These are phyloP conservation scores for Digitonthophagus gazella DNA, from an alignment of 2,888 invertebrate genomes.

Conservation along the genomic window DNA sequence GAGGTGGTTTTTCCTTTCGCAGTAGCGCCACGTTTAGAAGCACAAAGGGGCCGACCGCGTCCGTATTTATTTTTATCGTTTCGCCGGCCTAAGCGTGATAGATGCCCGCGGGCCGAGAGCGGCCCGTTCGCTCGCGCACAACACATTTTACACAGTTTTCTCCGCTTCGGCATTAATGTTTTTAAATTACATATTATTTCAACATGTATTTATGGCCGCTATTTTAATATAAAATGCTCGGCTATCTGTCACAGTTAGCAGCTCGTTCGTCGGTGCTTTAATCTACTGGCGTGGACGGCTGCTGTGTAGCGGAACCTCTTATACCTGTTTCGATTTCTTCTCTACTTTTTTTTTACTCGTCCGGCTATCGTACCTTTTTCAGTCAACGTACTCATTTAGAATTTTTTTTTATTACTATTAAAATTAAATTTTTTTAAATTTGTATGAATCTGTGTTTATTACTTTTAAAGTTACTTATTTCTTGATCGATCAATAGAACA, in stretches of 20 bases:
- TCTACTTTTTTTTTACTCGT: background rate
- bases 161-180: conserved; percentile 17
- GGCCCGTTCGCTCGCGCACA: conserved; percentile 6
- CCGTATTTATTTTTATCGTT: conserved; percentile 26
- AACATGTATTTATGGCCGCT: conserved; percentile 15
- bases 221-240: conserved; percentile 15
- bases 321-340: background rate
- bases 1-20: conserved; percentile 17
- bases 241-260: conserved; percentile 13
- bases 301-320: background rate
- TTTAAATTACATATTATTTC: conserved; percentile 16
- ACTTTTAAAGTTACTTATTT: no score
- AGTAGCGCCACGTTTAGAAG: conserved; percentile 23
- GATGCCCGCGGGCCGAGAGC: conserved; percentile 7
- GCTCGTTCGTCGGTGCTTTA: conserved; percentile 8
- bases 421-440: no score
- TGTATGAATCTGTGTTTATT: no score
- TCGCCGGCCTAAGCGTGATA: conserved; percentile 20
- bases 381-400: background rate
- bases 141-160: conserved; percentile 20
- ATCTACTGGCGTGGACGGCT: background rate
- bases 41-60: conserved; percentile 26
- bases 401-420: no score
- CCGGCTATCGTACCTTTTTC: background rate
- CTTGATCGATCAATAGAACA: no score